A percentile compares a stretch with the other conserved stretches of the same genome.
Conservation (phyloP, 2,888 invertebrate genomes). For the Venusia cambrica region DNA sequence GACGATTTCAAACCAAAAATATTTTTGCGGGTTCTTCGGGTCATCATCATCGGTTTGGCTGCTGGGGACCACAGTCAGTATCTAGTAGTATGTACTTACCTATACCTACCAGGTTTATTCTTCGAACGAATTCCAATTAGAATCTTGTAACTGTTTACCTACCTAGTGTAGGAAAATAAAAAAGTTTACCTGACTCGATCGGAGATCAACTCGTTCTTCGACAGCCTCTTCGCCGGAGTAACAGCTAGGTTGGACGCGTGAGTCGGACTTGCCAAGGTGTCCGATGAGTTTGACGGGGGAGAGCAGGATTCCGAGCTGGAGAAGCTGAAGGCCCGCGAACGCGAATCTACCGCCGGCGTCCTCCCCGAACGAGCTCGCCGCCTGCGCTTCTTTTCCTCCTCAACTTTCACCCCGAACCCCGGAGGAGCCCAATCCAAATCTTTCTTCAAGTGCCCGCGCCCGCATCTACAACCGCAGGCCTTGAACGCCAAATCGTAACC, state of each 20-base stretch:
- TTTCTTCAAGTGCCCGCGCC: slow-evolving; percentile 95
- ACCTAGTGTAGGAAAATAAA: slow-evolving; percentile 10
- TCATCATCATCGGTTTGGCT: no score
- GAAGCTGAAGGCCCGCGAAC: slow-evolving; percentile 87
- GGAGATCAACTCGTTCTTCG: slow-evolving; percentile 88
- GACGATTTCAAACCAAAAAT: no score
- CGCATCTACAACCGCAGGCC: slow-evolving; percentile 96
- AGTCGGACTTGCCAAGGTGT: slow-evolving; percentile 86
- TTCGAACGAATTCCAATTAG: no score
- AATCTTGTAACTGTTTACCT: no score
- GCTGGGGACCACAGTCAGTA: no score
- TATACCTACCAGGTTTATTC: no score
- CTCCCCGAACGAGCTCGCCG: slow-evolving; percentile 62
- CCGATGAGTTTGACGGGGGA: slow-evolving; percentile 90
- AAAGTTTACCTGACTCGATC: slow-evolving; percentile 89
- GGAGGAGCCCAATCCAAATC: slow-evolving; percentile 95
- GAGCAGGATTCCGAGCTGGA: slow-evolving; percentile 91
- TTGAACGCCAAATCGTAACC: slow-evolving; percentile 98
- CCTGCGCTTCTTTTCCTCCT: slow-evolving; percentile 71
- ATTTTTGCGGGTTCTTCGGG: no score
- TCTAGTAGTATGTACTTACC: no score
- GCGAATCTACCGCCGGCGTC: slow-evolving; percentile 68
- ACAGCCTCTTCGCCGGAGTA: slow-evolving; percentile 84
- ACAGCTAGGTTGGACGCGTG: slow-evolving; percentile 79
- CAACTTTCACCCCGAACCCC: slow-evolving; percentile 78